A percentile compares a stretch with the other conserved stretches of the same genome.
Conservation (phyloP, 2,113 vertebrate species). For the Aegithalos caudatus region DNA sequence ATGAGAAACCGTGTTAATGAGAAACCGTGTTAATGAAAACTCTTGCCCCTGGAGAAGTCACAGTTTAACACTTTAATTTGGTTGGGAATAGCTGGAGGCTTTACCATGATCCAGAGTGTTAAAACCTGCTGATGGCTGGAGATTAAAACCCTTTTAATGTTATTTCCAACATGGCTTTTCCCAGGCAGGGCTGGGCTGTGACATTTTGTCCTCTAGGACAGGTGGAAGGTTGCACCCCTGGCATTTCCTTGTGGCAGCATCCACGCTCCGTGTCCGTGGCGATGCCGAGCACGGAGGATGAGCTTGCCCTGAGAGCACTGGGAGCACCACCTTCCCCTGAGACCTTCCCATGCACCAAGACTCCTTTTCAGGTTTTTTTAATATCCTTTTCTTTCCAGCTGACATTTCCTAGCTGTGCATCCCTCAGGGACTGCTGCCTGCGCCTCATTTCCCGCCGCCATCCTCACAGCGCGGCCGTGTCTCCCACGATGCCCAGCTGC, state of each 20-base stretch:
- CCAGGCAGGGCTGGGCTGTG: background rate
- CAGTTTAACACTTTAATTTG: background rate
- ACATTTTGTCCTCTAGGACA: background rate
- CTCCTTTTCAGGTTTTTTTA: background rate
- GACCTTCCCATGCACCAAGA: background rate
- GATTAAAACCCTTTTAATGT: background rate
- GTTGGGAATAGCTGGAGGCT: background rate
- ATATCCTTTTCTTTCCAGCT: background rate
- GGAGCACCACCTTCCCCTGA: background rate
- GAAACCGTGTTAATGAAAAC: conserved; percentile 1
- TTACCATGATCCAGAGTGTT: background rate
- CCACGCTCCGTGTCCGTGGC: rapidly evolving
- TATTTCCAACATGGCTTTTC: background rate
- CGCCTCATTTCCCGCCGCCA: background rate
- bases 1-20: conserved; percentile 15
- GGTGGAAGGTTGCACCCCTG: background rate
- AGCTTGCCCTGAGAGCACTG: background rate
- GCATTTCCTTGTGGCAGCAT: background rate
- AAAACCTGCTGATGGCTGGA: background rate
- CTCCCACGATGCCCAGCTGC: background rate
- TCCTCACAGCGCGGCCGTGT: rapidly evolving
- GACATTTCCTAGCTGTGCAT: background rate
- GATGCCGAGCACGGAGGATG: rapidly evolving
- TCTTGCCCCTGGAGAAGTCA: background rate
- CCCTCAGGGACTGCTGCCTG: background rate